Conservation (phyloP, 2,888 invertebrate genomes). For the Drosophila nr. perissopoda region DNA sequence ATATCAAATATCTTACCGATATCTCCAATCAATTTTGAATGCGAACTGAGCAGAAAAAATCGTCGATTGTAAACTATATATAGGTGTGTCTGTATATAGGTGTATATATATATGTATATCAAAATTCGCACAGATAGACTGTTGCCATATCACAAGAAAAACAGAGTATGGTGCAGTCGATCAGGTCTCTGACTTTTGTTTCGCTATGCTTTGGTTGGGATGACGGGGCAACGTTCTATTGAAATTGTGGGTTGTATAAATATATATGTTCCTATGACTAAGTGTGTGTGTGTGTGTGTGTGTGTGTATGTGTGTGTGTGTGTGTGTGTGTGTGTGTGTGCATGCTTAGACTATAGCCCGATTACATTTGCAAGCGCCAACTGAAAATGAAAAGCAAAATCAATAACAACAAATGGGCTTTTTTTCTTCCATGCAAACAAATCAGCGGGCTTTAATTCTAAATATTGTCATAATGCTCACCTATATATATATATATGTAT, state of each 20-base stretch:
- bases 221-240: slow-evolving; percentile 7
- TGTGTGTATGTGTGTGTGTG: background rate
- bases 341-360: background rate
- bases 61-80: background rate
- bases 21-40: background rate
- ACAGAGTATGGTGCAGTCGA: background rate
- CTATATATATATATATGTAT: slow-evolving; percentile 2
- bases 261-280: background rate
- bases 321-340: background rate
- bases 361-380: slow-evolving; percentile 14
- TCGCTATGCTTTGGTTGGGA: background rate
- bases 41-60: background rate
- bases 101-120: too few species aligned
- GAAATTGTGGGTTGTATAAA: slow-evolving; percentile 1
- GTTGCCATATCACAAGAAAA: background rate
- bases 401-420: slow-evolving; percentile 31
- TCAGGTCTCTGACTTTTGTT: background rate
- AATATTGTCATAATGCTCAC: slow-evolving; percentile 7
- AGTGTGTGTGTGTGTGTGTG: background rate
- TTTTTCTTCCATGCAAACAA: slow-evolving; percentile 4
- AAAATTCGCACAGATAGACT: too few species aligned
- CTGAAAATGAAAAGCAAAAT: slow-evolving; percentile 36
- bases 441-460: slow-evolving; percentile 15
- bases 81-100: background rate
- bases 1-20: background rate